phyloP scores from a whole-genome alignment of 1,140 invertebrate species.

The Bombyx mandarina region DNA sequence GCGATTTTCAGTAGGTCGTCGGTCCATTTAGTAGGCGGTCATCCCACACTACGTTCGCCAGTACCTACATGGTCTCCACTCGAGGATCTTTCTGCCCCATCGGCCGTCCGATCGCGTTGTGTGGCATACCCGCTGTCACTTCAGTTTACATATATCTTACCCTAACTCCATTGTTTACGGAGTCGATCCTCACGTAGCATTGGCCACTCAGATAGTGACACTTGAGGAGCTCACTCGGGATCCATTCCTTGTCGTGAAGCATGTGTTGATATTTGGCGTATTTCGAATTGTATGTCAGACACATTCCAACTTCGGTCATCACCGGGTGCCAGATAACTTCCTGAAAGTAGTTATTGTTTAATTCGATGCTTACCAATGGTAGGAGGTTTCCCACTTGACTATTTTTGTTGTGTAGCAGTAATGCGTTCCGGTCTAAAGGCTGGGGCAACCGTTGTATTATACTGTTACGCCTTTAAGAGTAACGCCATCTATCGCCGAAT shows the following conservation, averaged over 20 bases:
- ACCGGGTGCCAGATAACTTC: conserved; percentile 63
- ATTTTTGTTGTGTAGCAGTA: too few relatives aligned
- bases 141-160: conserved; percentile 15
- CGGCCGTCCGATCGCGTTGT: too few relatives aligned
- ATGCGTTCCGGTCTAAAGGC: too few relatives aligned
- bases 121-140: too few relatives aligned
- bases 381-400: background rate
- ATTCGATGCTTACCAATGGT: background rate
- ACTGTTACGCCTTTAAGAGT: too few relatives aligned
- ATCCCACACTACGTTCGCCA: too few relatives aligned
- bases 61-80: too few relatives aligned
- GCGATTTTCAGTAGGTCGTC: too few relatives aligned
- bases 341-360: background rate
- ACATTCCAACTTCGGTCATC: conserved; percentile 72
- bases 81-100: too few relatives aligned
- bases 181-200: conserved; percentile 66
- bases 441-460: too few relatives aligned
- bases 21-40: too few relatives aligned
- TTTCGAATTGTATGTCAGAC: conserved; percentile 68
- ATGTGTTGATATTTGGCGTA: conserved; percentile 52
- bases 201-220: conserved; percentile 72
- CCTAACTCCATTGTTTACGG: conserved; percentile 44
- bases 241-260: conserved; percentile 23
- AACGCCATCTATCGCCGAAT: too few relatives aligned
- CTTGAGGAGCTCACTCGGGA: conserved; percentile 33